These are phyloP conservation scores for Rhodophaea formosa DNA, from an alignment of 2,888 invertebrate species.

Conservation along the genomic window DNA sequence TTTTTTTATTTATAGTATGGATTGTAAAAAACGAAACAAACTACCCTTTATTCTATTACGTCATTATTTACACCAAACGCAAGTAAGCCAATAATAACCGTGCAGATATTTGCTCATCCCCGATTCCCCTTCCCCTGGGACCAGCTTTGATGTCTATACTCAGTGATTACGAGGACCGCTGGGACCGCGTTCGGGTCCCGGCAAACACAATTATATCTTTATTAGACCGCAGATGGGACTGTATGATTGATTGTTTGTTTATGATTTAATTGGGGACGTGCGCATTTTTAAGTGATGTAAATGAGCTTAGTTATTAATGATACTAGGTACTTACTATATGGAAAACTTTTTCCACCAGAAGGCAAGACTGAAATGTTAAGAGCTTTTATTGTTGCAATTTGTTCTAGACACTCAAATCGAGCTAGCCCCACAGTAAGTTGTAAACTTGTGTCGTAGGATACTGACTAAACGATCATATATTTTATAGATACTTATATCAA, in stretches of 20 bases:
- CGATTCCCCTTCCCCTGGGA: constrained; percentile 16
- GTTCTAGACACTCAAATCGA: too few species aligned
- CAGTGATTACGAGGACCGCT: constrained; percentile 11
- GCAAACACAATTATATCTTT: constrained; percentile 36
- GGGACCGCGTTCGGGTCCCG: constrained; percentile 7
- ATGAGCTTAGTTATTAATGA: too few species aligned
- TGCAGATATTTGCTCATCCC: constrained; percentile 11
- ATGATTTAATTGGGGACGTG: constrained; percentile 9
- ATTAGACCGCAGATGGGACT: constrained; percentile 34
- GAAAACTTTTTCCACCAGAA: too few species aligned
- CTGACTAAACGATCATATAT: too few species aligned
- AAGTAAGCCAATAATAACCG: constrained; percentile 11
- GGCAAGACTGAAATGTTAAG: too few species aligned
- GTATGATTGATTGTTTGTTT: constrained; percentile 22
- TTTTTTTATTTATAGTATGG: too few species aligned
- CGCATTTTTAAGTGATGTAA: neutral
- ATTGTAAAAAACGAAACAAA: neutral
- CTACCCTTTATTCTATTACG: constrained; percentile 2
- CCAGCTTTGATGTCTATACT: constrained; percentile 24
- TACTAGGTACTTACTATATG: too few species aligned
- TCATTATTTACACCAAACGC: constrained; percentile 15
- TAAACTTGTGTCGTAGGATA: too few species aligned
- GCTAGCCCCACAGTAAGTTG: too few species aligned
- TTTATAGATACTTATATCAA: too few species aligned
- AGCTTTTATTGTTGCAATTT: too few species aligned